These are phyloP conservation scores for Apis mellifera DNA, from an alignment of 1,140 invertebrate genomes.

Conservation along the genomic window Amel_HAv3.1 CM009940.2:9124001-9124500, in stretches of 20 bases:
- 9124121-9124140: constrained; percentile 13
- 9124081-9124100: constrained; percentile 10
- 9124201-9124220: constrained; percentile 43
- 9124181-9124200: constrained; percentile 58
- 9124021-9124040: neutral
- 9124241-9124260: neutral
- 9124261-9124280: neutral
- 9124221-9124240: neutral
- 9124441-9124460: constrained; percentile 42
- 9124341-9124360: neutral
- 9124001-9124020: neutral
- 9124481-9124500: constrained; percentile 43
- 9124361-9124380: neutral
- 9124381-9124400: constrained; percentile 29
- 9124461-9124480: neutral
- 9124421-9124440: neutral
- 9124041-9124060: constrained; percentile 34
- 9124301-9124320: no score
- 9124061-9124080: neutral
- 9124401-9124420: constrained; percentile 19
- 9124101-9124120: constrained; percentile 28
- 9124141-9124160: constrained; percentile 39
- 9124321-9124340: no score
- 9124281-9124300: neutral
- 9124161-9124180: constrained; percentile 47